These are phyloP conservation scores for Herpetotheres cachinnans DNA, from an alignment of 2,113 vertebrate genomes.

Conservation along the genomic window DNA sequence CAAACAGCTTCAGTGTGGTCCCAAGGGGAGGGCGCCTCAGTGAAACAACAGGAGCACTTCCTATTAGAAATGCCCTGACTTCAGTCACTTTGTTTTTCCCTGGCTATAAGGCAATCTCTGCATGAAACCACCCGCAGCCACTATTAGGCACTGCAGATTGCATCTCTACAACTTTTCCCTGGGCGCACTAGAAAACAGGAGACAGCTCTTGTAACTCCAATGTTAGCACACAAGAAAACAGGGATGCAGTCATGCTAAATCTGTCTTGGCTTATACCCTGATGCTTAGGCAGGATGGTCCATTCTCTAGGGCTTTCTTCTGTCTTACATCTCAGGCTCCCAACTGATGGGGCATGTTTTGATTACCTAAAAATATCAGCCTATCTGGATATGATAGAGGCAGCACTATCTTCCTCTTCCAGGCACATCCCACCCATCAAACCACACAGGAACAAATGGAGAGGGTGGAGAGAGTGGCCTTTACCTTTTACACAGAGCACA, in stretches of 20 bases:
- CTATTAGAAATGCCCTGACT: background rate
- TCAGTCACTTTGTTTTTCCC: background rate
- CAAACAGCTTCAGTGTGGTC: background rate
- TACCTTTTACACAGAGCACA: constrained; percentile 71
- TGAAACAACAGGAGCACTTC: background rate
- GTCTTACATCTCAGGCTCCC: background rate
- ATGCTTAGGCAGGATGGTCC: background rate
- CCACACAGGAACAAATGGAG: background rate
- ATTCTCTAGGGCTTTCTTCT: background rate
- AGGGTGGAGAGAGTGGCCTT: background rate
- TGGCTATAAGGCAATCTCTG: background rate
- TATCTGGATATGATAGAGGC: background rate
- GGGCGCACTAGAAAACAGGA: background rate
- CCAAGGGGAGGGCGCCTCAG: background rate
- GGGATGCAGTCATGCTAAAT: background rate
- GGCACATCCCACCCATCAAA: background rate
- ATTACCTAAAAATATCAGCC: background rate
- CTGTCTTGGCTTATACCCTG: background rate
- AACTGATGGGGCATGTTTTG: background rate
- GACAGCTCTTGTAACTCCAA: background rate
- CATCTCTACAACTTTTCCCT: background rate
- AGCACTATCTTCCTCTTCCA: background rate
- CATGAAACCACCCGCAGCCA: background rate
- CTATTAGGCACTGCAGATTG: background rate
- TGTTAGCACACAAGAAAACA: background rate